phyloP scores from a whole-genome alignment of 92 coral and sea anemone species.

The Siderastrea siderea region DNA sequence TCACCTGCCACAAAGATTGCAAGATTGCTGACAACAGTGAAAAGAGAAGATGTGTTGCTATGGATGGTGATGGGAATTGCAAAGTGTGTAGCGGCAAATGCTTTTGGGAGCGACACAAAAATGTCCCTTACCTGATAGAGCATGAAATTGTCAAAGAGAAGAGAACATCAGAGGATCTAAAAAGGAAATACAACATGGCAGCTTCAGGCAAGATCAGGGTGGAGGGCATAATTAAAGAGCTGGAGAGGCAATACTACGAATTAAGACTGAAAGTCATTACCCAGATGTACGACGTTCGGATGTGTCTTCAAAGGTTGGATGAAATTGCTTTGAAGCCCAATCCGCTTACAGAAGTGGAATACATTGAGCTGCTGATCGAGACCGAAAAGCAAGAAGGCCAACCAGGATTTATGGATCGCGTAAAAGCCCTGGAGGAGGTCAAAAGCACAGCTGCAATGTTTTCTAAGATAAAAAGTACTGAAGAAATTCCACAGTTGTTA shows the following conservation, averaged over 20 bases:
- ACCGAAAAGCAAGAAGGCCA: constrained; percentile 44
- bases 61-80: constrained; percentile 11
- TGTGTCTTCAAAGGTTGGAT: constrained; percentile 2
- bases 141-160: constrained; percentile 11
- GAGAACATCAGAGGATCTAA: too few relatives aligned
- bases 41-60: constrained; percentile 21
- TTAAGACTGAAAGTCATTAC: not conserved
- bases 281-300: not conserved
- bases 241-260: not conserved
- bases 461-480: constrained; percentile 15
- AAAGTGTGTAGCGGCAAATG: constrained; percentile 32
- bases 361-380: constrained; percentile 58
- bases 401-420: constrained; percentile 33
- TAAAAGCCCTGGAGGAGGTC: constrained; percentile 15
- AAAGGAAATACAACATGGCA: constrained; percentile 12
- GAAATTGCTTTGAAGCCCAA: constrained; percentile 61
- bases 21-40: constrained; percentile 11
- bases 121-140: constrained; percentile 33
- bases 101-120: constrained; percentile 30
- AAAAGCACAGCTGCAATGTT: constrained; percentile 40
- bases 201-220: constrained; percentile 13
- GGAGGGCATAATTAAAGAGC: not conserved
- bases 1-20: constrained; percentile 53
- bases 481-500: not conserved
- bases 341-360: constrained; percentile 53